These are phyloP conservation scores for Trachelus tabidus DNA, from an alignment of 2,888 invertebrate species.

Conservation along the genomic window DNA sequence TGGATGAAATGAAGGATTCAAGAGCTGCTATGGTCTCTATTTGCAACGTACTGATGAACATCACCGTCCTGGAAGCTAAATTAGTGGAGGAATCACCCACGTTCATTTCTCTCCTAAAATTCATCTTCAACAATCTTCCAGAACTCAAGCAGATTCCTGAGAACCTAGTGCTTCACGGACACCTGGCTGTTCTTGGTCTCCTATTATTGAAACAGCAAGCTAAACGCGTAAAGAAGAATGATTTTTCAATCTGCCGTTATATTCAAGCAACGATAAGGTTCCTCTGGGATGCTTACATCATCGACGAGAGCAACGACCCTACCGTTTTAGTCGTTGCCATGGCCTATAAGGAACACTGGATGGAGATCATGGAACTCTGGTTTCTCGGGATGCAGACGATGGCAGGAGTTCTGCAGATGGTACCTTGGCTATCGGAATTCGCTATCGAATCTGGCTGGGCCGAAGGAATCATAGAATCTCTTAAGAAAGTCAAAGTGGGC, in stretches of 20 bases:
- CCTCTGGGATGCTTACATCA: constrained; percentile 91
- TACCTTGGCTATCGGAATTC: constrained; percentile 92
- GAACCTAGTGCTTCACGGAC: constrained; percentile 87
- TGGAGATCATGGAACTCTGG: constrained; percentile 91
- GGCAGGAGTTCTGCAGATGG: constrained; percentile 81
- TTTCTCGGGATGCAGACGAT: constrained; percentile 95
- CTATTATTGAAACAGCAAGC: constrained; percentile 86
- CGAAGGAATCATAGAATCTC: constrained; percentile 84
- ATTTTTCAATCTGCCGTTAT: constrained; percentile 89
- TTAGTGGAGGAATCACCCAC: constrained; percentile 81
- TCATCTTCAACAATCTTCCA: constrained; percentile 86
- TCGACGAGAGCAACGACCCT: constrained; percentile 89
- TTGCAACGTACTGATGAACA: constrained; percentile 93
- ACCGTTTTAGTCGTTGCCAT: constrained; percentile 85
- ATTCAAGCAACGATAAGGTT: constrained; percentile 91
- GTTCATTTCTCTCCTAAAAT: constrained; percentile 85
- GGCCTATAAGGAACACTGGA: constrained; percentile 89
- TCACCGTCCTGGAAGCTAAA: constrained; percentile 88
- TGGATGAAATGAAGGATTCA: constrained; percentile 87
- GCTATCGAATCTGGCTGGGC: constrained; percentile 95
- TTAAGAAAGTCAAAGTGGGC: constrained; percentile 86
- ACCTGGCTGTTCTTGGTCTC: constrained; percentile 84
- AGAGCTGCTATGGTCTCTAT: constrained; percentile 87
- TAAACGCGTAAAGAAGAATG: constrained; percentile 85
- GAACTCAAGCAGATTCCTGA: constrained; percentile 86